Evolutionary conservation across 2,797 vertebrate genomes (phyloP).

Genomic region (Chrosomus eos): DNA sequence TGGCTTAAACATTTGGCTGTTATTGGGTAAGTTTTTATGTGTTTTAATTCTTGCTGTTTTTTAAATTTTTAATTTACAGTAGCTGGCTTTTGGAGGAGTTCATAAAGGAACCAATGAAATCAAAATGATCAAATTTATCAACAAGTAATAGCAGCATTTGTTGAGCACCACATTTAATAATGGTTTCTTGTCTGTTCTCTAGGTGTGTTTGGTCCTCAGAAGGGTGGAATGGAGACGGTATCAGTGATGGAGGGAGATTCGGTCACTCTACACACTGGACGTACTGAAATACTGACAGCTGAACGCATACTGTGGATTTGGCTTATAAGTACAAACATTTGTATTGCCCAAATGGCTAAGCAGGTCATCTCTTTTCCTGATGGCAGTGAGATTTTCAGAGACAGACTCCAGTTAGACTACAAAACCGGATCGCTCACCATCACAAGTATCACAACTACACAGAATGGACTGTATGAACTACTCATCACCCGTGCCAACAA

Average conservation of each 20-base stretch:
- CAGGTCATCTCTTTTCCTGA: not conserved
- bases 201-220: not conserved
- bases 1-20: conserved; percentile 1
- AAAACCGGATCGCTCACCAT: not conserved
- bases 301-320: not conserved
- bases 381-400: not conserved
- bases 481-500: not conserved
- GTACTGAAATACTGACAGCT: not conserved
- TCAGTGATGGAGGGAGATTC: not conserved
- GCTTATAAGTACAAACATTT: not conserved
- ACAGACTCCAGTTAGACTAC: not conserved
- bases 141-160: not conserved
- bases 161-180: not conserved
- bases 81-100: not conserved
- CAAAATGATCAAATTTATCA: not conserved
- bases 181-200: not conserved
- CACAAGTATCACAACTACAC: not conserved
- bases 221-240: not conserved
- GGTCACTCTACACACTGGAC: not conserved
- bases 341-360: not conserved
- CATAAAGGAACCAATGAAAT: not conserved
- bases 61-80: no score
- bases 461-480: not conserved
- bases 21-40: not conserved
- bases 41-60: not conserved